Percentiles rank a stretch among this genome's conserved stretches.
These are phyloP conservation scores for Perizoma affinitatum DNA, from an alignment of 2,888 invertebrate genomes.

Conservation along the genomic window DNA sequence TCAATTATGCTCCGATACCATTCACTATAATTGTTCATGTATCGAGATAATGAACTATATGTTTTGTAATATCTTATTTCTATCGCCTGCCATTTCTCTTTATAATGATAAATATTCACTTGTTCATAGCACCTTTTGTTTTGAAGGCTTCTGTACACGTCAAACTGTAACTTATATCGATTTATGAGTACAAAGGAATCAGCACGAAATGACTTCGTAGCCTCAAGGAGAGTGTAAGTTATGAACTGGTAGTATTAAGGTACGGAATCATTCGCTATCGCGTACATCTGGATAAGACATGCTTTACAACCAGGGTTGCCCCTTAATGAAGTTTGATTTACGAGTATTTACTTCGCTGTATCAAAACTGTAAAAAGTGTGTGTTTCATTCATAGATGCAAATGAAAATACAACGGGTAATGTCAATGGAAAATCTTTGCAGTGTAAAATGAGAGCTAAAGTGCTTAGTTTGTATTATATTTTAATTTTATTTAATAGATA, in stretches of 20 bases:
- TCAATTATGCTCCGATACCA: neutral
- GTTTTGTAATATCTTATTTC: slow-evolving; percentile 1
- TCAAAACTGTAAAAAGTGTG: slow-evolving; percentile 4
- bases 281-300: slow-evolving; percentile 69
- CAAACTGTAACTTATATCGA: slow-evolving; percentile 59
- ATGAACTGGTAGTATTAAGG: slow-evolving; percentile 25
- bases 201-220: slow-evolving; percentile 59
- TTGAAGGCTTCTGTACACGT: slow-evolving; percentile 44
- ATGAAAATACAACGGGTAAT: no score
- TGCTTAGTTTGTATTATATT: no score
- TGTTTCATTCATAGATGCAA: slow-evolving; percentile 26
- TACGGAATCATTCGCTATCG: slow-evolving; percentile 51
- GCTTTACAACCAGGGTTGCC: slow-evolving; percentile 62
- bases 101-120: slow-evolving; percentile 43
- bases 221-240: slow-evolving; percentile 30
- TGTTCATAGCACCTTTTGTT: slow-evolving; percentile 24
- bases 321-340: slow-evolving; percentile 68
- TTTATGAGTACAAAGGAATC: slow-evolving; percentile 70
- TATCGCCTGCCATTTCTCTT: slow-evolving; percentile 18
- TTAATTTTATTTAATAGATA: no score
- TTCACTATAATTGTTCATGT: neutral
- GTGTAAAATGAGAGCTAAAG: no score
- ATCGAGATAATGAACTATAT: slow-evolving; percentile 1
- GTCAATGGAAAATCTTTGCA: no score
- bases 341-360: slow-evolving; percentile 14